phyloP scores from a whole-genome alignment of 2,888 invertebrate genomes.

The Metalampra italica region DNA sequence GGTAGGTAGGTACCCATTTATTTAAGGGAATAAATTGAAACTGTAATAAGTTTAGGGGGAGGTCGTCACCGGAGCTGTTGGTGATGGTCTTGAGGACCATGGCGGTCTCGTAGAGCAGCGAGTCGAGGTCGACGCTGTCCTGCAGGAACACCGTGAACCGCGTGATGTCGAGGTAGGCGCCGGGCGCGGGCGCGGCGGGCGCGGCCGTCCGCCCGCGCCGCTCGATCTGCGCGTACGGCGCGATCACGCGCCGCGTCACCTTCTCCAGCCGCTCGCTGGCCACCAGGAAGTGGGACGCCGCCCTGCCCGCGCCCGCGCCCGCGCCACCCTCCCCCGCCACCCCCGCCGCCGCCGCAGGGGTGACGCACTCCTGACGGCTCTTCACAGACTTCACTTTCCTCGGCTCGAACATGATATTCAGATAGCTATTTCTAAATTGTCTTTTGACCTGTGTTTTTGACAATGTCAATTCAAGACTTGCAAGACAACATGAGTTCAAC shows the following conservation, averaged over 20 bases:
- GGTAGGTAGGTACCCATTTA: too few species aligned
- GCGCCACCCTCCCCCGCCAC: slow-evolving; percentile 15
- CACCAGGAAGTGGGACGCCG: slow-evolving; percentile 62
- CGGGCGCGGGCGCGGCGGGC: slow-evolving; percentile 46
- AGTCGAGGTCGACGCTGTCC: slow-evolving; percentile 76
- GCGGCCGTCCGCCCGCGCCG: slow-evolving; percentile 57
- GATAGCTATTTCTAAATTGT: neutral
- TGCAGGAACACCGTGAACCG: slow-evolving; percentile 73
- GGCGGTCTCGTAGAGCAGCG: slow-evolving; percentile 77
- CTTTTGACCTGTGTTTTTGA: too few species aligned
- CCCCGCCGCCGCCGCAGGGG: slow-evolving; percentile 16
- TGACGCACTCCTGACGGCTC: slow-evolving; percentile 26
- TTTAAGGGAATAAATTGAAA: too few species aligned
- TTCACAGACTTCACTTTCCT: slow-evolving; percentile 36
- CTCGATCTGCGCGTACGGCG: slow-evolving; percentile 76
- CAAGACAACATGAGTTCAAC: too few species aligned
- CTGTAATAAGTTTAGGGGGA: too few species aligned
- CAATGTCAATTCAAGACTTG: neutral
- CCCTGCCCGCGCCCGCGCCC: slow-evolving; percentile 27
- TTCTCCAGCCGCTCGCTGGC: slow-evolving; percentile 69
- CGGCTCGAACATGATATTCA: slow-evolving; percentile 36
- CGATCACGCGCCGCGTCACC: slow-evolving; percentile 78
- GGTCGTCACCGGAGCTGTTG: slow-evolving; percentile 68
- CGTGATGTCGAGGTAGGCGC: slow-evolving; percentile 59
- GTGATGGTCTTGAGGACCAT: slow-evolving; percentile 76